Evolutionary conservation across 2,888 invertebrate species (phyloP).

Genomic region (Epinotia nisella): DNA sequence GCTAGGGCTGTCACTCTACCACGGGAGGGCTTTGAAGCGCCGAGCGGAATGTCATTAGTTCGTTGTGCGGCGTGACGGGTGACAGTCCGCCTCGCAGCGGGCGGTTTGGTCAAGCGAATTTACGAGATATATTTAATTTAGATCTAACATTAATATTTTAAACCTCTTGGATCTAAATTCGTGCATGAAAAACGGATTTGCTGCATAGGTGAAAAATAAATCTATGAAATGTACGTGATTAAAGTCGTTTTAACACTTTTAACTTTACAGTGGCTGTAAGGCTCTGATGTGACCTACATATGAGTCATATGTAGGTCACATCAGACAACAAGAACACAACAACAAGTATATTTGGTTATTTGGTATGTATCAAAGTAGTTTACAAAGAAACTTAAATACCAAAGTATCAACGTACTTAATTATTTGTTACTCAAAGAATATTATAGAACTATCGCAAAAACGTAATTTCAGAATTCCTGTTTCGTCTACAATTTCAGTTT

Average conservation of each 20-base stretch:
- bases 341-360: too few species aligned
- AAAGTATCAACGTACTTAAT: too few species aligned
- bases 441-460: too few species aligned
- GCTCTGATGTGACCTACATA: not conserved
- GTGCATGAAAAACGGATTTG: not conserved
- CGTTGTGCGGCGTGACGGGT: conserved; percentile 27
- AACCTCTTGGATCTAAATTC: not conserved
- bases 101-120: conserved; percentile 9
- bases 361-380: too few species aligned
- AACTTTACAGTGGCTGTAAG: not conserved
- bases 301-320: too few species aligned
- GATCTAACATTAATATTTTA: conserved; percentile 5
- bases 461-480: too few species aligned
- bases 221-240: not conserved
- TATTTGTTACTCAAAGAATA: too few species aligned
- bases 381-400: too few species aligned
- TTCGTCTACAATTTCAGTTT: too few species aligned
- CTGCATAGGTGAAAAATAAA: not conserved
- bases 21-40: conserved; percentile 29
- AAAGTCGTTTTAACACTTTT: not conserved
- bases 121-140: not conserved
- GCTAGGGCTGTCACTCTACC: conserved; percentile 23
- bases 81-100: conserved; percentile 23
- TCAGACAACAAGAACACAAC: too few species aligned
- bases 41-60: conserved; percentile 34